These are phyloP conservation scores for Parambassis ranga DNA, from an alignment of 2,797 vertebrate species.

Conservation along the genomic window DNA sequence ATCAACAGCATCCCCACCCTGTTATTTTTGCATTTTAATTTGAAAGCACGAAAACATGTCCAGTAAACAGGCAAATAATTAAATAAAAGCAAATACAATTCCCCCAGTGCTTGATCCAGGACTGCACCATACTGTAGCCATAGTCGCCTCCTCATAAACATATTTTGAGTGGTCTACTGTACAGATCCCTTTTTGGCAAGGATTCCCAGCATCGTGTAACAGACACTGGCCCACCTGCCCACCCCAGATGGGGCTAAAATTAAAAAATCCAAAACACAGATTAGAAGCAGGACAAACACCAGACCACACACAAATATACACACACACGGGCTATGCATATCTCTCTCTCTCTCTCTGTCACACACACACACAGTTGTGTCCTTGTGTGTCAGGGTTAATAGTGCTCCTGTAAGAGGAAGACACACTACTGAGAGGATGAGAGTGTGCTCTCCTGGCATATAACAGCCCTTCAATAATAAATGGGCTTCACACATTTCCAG, in stretches of 20 bases:
- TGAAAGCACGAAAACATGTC: constrained; percentile 29
- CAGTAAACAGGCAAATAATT: constrained; percentile 48
- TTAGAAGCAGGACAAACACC: constrained; percentile 71
- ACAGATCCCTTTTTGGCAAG: constrained; percentile 77
- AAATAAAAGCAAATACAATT: constrained; percentile 49
- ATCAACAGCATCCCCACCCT: background rate
- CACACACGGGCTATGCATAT: constrained; percentile 1
- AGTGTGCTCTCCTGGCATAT: constrained; percentile 68
- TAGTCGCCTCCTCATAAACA: constrained; percentile 70
- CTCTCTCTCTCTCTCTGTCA: constrained; percentile 19
- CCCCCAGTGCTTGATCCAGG: constrained; percentile 53
- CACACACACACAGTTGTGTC: constrained; percentile 30
- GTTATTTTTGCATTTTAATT: constrained; percentile 28
- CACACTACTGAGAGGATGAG: constrained; percentile 70
- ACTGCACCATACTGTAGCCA: constrained; percentile 73
- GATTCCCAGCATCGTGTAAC: constrained; percentile 64
- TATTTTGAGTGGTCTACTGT: constrained; percentile 75
- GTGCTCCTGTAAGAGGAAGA: constrained; percentile 74
- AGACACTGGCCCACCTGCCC: constrained; percentile 77
- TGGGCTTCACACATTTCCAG: constrained; percentile 58
- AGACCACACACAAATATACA: constrained; percentile 26
- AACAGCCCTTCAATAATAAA: constrained; percentile 74
- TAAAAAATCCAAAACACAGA: constrained; percentile 74
- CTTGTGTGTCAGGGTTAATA: constrained; percentile 75
- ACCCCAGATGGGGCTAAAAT: constrained; percentile 78